Conservation (phyloP, 2,888 invertebrate species). For the Coremacera marginata region DNA sequence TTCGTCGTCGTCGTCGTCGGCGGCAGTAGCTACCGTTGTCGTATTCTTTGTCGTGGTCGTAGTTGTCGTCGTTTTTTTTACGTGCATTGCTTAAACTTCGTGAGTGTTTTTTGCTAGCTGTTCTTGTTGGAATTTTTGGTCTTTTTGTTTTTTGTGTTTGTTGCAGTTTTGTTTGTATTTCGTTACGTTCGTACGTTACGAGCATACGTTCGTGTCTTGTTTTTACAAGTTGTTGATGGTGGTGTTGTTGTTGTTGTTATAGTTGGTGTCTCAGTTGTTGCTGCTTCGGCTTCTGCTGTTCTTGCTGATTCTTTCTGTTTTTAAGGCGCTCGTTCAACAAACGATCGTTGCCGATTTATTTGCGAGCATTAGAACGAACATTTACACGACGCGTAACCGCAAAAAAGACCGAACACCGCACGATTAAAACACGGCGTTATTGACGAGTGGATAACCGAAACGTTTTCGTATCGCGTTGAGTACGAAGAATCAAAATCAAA, state of each 20-base stretch:
- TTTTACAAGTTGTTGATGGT: constrained; percentile 21
- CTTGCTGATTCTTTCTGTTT: constrained; percentile 8
- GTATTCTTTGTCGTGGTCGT: neutral
- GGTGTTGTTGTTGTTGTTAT: constrained; percentile 13
- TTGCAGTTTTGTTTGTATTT: neutral
- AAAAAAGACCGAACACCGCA: constrained; percentile 7
- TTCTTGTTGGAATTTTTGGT: constrained; percentile 25
- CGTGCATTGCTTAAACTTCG: neutral
- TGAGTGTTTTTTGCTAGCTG: neutral
- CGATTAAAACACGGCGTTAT: constrained; percentile 1
- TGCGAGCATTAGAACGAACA: constrained; percentile 21
- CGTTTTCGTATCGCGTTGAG: neutral
- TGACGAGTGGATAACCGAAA: constrained; percentile 25
- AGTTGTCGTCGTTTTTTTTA: neutral
- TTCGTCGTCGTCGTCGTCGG: neutral
- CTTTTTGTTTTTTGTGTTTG: constrained; percentile 20
- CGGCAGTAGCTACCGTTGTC: too few species aligned
- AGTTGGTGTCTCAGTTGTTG: constrained; percentile 16
- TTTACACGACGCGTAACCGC: constrained; percentile 11
- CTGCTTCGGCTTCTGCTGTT: constrained; percentile 22
- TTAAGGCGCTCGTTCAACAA: constrained; percentile 30
- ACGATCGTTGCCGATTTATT: constrained; percentile 45
- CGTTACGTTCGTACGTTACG: constrained; percentile 4
- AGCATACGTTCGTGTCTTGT: neutral
- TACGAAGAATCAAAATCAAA: constrained; percentile 1